A percentile compares a stretch with the other conserved stretches of the same genome.
Conservation (phyloP, 2,888 invertebrate species). For the Terebella lapidaria region DNA sequence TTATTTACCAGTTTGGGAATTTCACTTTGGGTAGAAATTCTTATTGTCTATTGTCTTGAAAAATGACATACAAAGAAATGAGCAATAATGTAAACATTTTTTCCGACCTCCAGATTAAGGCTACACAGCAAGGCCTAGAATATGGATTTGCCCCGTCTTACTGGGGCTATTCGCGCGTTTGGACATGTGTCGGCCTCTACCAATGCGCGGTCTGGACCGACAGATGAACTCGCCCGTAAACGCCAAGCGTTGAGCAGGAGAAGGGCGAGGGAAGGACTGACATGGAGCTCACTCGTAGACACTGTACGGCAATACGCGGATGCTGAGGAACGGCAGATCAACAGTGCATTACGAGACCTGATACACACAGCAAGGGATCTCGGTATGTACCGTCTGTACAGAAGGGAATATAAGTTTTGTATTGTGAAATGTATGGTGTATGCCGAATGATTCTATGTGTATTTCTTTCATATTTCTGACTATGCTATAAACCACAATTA, state of each 20-base stretch:
- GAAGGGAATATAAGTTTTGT: no score
- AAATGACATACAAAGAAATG: no score
- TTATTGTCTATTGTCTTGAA: no score
- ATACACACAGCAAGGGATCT: constrained; percentile 13
- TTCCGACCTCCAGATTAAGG: no score
- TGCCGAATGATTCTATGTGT: no score
- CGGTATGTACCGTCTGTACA: constrained; percentile 10
- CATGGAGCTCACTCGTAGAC: constrained; percentile 10
- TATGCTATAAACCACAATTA: no score
- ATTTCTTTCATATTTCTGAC: no score
- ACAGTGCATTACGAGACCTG: constrained; percentile 10
- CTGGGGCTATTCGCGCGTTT: constrained; percentile 23
- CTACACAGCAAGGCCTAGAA: no score
- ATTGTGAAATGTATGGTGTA: no score
- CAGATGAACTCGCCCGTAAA: constrained; percentile 8
- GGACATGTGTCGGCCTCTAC: constrained; percentile 8
- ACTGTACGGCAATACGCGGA: constrained; percentile 2
- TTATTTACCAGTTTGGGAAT: no score
- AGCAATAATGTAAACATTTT: no score
- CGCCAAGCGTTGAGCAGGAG: constrained; percentile 4
- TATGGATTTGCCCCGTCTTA: constrained; percentile 23
- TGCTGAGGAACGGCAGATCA: neutral
- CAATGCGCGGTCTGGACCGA: neutral
- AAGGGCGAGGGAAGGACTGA: constrained; percentile 6
- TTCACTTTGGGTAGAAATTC: no score